Evolutionary conservation across 2,888 invertebrate species (phyloP), one percentile per base, ranked within the genome.

Genomic region (Melanostoma scalare): DNA sequence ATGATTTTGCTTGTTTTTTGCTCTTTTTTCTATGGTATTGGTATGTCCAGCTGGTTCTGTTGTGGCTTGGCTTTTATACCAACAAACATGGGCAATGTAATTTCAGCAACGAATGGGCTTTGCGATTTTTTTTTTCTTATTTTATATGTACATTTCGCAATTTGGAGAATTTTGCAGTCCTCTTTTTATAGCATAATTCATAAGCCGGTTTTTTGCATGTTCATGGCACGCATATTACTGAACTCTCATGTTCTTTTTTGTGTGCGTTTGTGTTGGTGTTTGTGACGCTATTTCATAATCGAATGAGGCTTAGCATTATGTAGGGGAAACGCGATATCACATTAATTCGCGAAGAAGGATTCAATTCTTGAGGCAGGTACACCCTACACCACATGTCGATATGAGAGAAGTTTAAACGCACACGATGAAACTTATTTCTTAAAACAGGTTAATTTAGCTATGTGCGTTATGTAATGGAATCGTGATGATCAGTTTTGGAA

Each of bases 341-440:
- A 31, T 30, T 40, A 40, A n/a, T 40, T 30, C n/a, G 2, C 8
- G 30, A 20, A 35, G 20, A 48, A 63, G 30, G 38, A 48, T 63
- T 63, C 38, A 48, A 63, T 63, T 63, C n/a, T 63, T 63, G 61
- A 63, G 61, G 61, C 61, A 63, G 61, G 61, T 63, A 63, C 61
- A 44, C 9, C n/a, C 6, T 5, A 20, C 20, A 20, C 6, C 8
- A 4, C 8, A 4, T 2, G 4, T 2, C 1, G 9, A 10, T 20
- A 30, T 20, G 3, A 1, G 1, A 38, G 6, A 35, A 8, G 52
- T 5, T 9, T 8, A 9, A 6, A 3, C 9, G 30, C 10, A 10
- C 44, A 10, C 44, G 10, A 3, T 20, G 10, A 46, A 8, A 10
- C 4, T 3, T 10, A 10, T 46, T 3, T 20, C 20, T 6, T 20